A percentile compares a stretch with the other conserved stretches of the same genome.
phyloP scores from a whole-genome alignment of 2,797 vertebrate species.

The Jordanella pulchra region DNA sequence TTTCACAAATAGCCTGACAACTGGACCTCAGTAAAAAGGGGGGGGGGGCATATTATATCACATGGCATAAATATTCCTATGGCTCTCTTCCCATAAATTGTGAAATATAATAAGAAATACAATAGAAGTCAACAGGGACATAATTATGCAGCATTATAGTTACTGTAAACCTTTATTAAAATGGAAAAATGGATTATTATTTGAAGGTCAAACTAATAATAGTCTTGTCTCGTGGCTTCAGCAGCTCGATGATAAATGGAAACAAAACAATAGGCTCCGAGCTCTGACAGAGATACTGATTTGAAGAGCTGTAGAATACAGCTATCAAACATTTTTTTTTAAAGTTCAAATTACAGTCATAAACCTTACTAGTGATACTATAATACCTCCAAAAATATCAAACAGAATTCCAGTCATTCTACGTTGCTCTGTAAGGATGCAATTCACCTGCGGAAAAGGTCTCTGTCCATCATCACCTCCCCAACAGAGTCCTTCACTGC shows the following conservation, averaged over 20 bases:
- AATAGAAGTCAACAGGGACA: background rate
- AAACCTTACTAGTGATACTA: too few species aligned
- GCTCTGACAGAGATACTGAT: constrained; percentile 5
- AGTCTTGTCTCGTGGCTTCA: constrained; percentile 40
- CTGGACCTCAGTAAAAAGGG: background rate
- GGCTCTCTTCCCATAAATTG: background rate
- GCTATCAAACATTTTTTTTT: too few species aligned
- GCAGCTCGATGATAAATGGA: constrained; percentile 21
- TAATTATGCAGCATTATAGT: constrained; percentile 9
- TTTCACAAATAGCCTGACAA: background rate
- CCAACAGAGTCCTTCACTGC: constrained; percentile 76
- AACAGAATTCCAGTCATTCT: too few species aligned
- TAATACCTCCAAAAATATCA: too few species aligned
- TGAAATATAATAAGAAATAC: background rate
- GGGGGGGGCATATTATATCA: background rate
- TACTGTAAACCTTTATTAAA: constrained; percentile 46
- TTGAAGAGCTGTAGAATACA: background rate
- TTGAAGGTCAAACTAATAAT: constrained; percentile 66
- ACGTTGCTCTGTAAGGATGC: background rate
- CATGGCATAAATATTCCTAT: background rate
- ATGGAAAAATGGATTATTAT: constrained; percentile 52
- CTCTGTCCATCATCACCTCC: constrained; percentile 84
- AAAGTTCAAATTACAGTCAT: too few species aligned
- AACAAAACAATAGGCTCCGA: constrained; percentile 33
- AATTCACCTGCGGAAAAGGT: constrained; percentile 86